Evolutionary conservation across 2,113 vertebrate species (phyloP).

Genomic region (Mus musculus): GRCm39 chr12:48057001-48057500

Average conservation of each 20-base stretch:
- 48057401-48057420: not conserved
- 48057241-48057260: too few relatives aligned
- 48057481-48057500: not conserved
- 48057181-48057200: too few relatives aligned
- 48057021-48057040: not conserved
- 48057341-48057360: not conserved
- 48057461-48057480: not conserved
- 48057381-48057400: not conserved
- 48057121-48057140: not conserved
- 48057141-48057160: not conserved
- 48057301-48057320: not conserved
- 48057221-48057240: not conserved
- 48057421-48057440: not conserved
- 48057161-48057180: not conserved
- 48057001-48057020: not conserved
- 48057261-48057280: not conserved
- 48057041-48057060: not conserved
- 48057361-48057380: not conserved
- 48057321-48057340: too few relatives aligned
- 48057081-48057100: not conserved
- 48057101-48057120: not conserved
- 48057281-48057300: not conserved
- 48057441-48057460: not conserved
- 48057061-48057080: not conserved
- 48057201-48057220: not conserved